A percentile compares a stretch with the other conserved stretches of the same genome.
Evolutionary conservation across 2,113 vertebrate genomes (phyloP).

Genomic region (Acanthisitta chloris): DNA sequence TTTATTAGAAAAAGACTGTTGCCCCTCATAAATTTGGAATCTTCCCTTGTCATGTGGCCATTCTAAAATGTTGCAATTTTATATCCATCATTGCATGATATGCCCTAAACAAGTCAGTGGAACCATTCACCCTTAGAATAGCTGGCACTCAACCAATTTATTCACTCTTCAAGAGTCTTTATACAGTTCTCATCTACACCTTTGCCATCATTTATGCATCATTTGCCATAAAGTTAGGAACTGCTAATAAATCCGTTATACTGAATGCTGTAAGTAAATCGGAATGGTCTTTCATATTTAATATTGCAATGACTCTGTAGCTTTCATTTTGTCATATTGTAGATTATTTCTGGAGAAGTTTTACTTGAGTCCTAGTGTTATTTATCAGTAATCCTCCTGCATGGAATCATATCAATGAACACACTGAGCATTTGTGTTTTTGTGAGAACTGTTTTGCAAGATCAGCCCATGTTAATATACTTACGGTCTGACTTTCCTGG

Average conservation of each 20-base stretch:
- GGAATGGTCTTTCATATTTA: slow-evolving; percentile 54
- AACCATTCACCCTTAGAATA: slow-evolving; percentile 64
- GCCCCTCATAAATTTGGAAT: slow-evolving; percentile 38
- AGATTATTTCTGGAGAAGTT: slow-evolving; percentile 40
- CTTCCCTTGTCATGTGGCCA: slow-evolving; percentile 28
- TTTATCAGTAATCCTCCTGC: slow-evolving; percentile 35
- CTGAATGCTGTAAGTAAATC: slow-evolving; percentile 37
- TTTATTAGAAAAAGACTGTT: slow-evolving; percentile 26
- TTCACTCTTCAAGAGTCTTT: slow-evolving; percentile 46
- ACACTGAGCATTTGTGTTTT: neutral
- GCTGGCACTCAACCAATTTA: slow-evolving; percentile 56
- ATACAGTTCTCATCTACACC: slow-evolving; percentile 54
- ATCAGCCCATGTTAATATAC: neutral
- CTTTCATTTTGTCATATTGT: slow-evolving; percentile 37
- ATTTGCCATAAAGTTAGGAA: slow-evolving; percentile 59
- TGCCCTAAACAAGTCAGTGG: slow-evolving; percentile 46
- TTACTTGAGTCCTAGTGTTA: neutral
- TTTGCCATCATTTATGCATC: slow-evolving; percentile 68
- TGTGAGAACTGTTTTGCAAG: neutral
- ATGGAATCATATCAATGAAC: neutral
- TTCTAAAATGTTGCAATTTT: slow-evolving; percentile 44
- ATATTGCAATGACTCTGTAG: slow-evolving; percentile 22
- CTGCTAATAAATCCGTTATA: slow-evolving; percentile 64
- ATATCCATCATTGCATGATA: slow-evolving; percentile 37
- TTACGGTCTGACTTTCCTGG: neutral